Conservation (phyloP, 2,113 vertebrate genomes). For the Pseudonaja textilis region DNA sequence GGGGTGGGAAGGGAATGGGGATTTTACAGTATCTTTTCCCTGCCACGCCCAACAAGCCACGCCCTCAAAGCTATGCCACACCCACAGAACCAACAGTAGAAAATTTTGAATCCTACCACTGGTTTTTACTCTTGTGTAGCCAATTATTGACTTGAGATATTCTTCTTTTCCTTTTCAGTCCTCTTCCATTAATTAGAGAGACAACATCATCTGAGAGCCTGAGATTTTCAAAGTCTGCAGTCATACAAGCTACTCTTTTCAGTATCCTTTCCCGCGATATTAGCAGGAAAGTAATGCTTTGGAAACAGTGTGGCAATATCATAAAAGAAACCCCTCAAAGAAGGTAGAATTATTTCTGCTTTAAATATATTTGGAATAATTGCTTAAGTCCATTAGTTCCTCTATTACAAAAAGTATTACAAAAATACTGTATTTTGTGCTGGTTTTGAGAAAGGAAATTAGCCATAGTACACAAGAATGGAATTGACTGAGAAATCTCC, state of each 20-base stretch:
- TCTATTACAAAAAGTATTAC: neutral
- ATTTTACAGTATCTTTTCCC: too few relatives aligned
- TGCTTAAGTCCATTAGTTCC: neutral
- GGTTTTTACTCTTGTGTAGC: neutral
- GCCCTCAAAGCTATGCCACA: too few relatives aligned
- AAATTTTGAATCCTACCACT: too few relatives aligned
- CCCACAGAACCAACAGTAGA: too few relatives aligned
- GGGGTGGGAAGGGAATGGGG: too few relatives aligned
- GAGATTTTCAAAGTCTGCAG: neutral
- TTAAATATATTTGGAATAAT: conserved; percentile 9
- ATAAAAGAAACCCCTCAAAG: neutral
- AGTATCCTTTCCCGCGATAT: neutral
- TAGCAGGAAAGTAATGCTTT: neutral
- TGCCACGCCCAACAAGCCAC: too few relatives aligned
- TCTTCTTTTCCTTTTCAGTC: neutral
- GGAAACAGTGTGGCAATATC: neutral
- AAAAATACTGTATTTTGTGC: neutral
- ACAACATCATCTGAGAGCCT: neutral
- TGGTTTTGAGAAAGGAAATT: neutral
- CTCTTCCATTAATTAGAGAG: neutral
- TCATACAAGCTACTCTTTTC: neutral
- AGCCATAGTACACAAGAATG: neutral
- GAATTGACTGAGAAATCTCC: neutral
- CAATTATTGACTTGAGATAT: neutral
- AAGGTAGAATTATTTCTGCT: neutral